Percentiles rank a stretch among this genome's conserved stretches.
These are phyloP conservation scores for Heliconius nattereri DNA, from an alignment of 1,140 invertebrate genomes.

Conservation along the genomic window DNA sequence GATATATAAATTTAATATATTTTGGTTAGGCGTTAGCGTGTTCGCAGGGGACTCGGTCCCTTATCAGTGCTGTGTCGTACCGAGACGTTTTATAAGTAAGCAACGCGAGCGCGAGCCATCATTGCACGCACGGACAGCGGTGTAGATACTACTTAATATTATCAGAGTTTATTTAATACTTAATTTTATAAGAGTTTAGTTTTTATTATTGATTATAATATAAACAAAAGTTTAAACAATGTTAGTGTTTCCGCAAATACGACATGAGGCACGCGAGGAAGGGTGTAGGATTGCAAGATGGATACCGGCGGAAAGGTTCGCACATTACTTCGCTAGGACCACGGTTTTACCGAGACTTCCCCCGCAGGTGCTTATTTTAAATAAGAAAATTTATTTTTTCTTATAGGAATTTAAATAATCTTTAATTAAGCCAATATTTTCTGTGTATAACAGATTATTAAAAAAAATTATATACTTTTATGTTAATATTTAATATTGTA, in stretches of 20 bases:
- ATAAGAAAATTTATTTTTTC: not conserved
- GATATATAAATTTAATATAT: not conserved
- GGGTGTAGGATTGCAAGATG: slow-evolving; percentile 65
- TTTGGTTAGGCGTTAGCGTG: slow-evolving; percentile 19
- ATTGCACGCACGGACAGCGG: slow-evolving; percentile 62
- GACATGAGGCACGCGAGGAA: slow-evolving; percentile 51
- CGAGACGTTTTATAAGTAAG: slow-evolving; percentile 77
- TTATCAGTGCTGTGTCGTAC: slow-evolving; percentile 72
- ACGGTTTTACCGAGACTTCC: slow-evolving; percentile 52
- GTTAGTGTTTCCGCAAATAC: slow-evolving; percentile 74
- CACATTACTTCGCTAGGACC: slow-evolving; percentile 67
- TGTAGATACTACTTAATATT: slow-evolving; percentile 42
- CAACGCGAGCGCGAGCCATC: slow-evolving; percentile 55
- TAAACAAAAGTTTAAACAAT: slow-evolving; percentile 44
- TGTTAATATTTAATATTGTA: no score
- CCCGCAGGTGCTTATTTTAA: slow-evolving; percentile 57
- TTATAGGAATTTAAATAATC: not conserved
- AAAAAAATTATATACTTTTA: no score
- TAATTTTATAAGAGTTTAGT: slow-evolving; percentile 13
- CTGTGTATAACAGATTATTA: not conserved
- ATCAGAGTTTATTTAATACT: not conserved
- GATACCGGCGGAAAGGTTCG: slow-evolving; percentile 71
- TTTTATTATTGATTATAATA: not conserved
- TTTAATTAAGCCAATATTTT: not conserved
- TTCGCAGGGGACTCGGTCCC: slow-evolving; percentile 73